Evolutionary conservation across 2,888 invertebrate species (phyloP).

Genomic region (Drosophila borborema): DNA sequence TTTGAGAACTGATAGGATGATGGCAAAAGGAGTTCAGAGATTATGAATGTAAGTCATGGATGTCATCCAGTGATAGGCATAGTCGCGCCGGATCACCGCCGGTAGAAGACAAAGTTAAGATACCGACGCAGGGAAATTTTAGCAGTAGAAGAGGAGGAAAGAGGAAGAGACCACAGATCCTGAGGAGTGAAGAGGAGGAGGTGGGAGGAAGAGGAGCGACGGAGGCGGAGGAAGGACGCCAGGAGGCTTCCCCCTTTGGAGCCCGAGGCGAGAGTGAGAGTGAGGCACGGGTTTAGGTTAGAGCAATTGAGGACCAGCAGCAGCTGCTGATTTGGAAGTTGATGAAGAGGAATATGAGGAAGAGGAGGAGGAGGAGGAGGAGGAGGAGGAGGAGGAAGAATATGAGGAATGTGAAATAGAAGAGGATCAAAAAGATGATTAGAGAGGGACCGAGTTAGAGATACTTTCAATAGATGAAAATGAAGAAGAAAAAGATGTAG

Average conservation of each 20-base stretch:
- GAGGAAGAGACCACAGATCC: no score
- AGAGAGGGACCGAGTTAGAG: not conserved
- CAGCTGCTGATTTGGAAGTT: conserved; percentile 25
- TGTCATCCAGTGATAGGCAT: no score
- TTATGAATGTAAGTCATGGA: no score
- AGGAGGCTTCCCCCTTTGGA: no score
- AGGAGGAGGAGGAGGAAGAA: conserved; percentile 24
- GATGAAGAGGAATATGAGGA: conserved; percentile 31
- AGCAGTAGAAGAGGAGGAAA: no score
- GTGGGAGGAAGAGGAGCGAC: conserved; percentile 33
- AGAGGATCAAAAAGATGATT: conserved; percentile 21
- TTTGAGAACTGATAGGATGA: no score
- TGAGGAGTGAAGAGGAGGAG: conserved; percentile 54
- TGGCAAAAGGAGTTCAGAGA: no score
- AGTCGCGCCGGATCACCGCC: no score
- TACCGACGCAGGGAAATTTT: no score
- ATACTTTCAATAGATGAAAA: not conserved
- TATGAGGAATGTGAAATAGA: conserved; percentile 37
- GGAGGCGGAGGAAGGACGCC: conserved; percentile 34
- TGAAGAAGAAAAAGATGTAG: not conserved
- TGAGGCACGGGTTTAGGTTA: conserved; percentile 23
- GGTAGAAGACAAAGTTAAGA: no score
- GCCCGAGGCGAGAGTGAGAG: not conserved
- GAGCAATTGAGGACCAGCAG: not conserved
- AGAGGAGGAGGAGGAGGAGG: conserved; percentile 8